A percentile compares a stretch with the other conserved stretches of the same genome.
Evolutionary conservation across 1,140 invertebrate genomes (phyloP).

Genomic region (Rhagoletis pomonella): DNA sequence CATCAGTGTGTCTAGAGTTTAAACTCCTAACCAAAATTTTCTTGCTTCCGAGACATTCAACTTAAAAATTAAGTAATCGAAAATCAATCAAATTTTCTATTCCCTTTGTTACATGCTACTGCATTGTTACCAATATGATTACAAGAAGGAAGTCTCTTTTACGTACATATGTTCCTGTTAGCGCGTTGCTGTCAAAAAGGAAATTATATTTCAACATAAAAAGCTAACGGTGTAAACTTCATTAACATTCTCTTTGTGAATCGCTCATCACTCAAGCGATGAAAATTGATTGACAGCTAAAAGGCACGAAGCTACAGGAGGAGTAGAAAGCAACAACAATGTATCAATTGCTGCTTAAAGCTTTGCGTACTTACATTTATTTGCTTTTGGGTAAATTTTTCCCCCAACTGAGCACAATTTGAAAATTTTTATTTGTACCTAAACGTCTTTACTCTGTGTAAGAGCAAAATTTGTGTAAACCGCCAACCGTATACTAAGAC

Average conservation of each 20-base stretch:
- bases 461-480: no score
- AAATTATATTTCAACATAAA: background rate
- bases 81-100: conserved; percentile 31
- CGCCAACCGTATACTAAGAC: no score
- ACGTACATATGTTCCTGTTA: background rate
- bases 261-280: conserved; percentile 27
- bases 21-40: no score
- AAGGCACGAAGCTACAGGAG: background rate
- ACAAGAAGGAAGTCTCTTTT: no score
- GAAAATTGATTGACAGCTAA: conserved; percentile 16
- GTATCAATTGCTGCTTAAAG: no score
- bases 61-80: background rate
- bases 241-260: conserved; percentile 45
- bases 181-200: conserved; percentile 6
- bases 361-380: no score
- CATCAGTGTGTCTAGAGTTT: no score
- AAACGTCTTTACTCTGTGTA: no score
- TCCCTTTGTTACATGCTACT: background rate
- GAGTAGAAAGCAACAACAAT: no score
- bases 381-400: no score
- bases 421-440: no score
- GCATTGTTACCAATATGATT: background rate
- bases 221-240: conserved; percentile 25
- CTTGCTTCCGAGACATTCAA: background rate
- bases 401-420: no score